Evolutionary conservation across 23 tunicate genomes (phyloP).

Genomic region (Halocynthia aurantium): DNA sequence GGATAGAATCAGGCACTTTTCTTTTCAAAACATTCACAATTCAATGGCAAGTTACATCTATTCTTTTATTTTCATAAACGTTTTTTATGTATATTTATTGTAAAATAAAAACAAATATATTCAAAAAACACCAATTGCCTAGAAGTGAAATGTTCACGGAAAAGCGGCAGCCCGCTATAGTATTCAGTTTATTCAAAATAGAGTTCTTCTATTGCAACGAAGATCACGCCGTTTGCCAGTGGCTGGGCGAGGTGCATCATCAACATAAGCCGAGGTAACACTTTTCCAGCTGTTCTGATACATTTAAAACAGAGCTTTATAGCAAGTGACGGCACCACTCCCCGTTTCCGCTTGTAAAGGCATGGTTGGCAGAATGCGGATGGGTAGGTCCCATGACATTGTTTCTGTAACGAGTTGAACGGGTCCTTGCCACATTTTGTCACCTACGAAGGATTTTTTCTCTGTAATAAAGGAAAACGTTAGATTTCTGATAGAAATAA

Average conservation of each 20-base stretch:
- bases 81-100: too few species aligned
- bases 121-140: too few species aligned
- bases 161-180: too few species aligned
- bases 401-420: constrained; percentile 68
- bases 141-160: too few species aligned
- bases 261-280: background rate
- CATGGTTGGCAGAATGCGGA: constrained; percentile 83
- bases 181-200: too few species aligned
- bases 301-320: background rate
- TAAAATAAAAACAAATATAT: too few species aligned
- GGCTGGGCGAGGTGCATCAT: background rate
- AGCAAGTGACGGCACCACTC: background rate
- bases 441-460: constrained; percentile 12
- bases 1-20: too few species aligned
- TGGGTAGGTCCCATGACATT: constrained; percentile 84
- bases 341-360: constrained; percentile 85
- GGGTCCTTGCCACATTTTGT: constrained; percentile 95
- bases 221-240: background rate
- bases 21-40: too few species aligned
- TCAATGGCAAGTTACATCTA: too few species aligned
- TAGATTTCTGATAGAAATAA: too few species aligned
- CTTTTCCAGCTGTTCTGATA: background rate
- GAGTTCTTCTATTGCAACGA: too few species aligned
- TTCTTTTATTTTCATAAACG: too few species aligned
- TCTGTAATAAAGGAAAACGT: background rate